Conservation (phyloP, 2,888 invertebrate species). For the Caenorhabditis imperialis region DNA sequence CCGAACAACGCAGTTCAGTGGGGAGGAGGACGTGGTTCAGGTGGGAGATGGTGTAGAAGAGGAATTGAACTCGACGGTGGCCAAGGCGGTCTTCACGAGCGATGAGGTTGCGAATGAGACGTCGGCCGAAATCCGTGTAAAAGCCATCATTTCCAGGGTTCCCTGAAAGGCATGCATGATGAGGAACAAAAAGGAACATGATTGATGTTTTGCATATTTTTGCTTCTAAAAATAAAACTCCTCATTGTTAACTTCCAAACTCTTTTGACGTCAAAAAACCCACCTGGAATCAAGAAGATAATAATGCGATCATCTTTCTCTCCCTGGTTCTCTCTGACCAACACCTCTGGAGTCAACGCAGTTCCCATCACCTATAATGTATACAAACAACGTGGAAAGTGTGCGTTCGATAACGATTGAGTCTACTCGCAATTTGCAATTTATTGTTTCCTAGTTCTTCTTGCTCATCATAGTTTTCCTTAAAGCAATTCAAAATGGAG, state of each 20-base stretch:
- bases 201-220: too few species aligned
- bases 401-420: constrained; percentile 4
- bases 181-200: too few species aligned
- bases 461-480: too few species aligned
- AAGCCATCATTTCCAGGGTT: constrained; percentile 76
- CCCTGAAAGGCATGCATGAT: constrained; percentile 45
- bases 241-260: too few species aligned
- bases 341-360: constrained; percentile 55
- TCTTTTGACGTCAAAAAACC: neutral
- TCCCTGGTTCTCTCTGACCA: constrained; percentile 55
- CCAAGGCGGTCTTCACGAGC: constrained; percentile 62
- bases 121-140: constrained; percentile 71
- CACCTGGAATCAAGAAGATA: constrained; percentile 68
- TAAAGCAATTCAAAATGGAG: too few species aligned
- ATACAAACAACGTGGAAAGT: constrained; percentile 2
- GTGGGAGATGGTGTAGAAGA: constrained; percentile 70
- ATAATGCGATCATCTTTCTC: constrained; percentile 62
- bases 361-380: constrained; percentile 58
- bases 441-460: too few species aligned
- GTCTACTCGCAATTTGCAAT: too few species aligned
- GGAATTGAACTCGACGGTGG: constrained; percentile 52
- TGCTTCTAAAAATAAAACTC: neutral
- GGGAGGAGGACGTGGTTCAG: constrained; percentile 73
- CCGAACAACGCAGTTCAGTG: constrained; percentile 56
- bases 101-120: constrained; percentile 61